Base-by-base conservation (phyloP, 2,797 vertebrate species). In the Chelidonichthys spinosus region DNA sequence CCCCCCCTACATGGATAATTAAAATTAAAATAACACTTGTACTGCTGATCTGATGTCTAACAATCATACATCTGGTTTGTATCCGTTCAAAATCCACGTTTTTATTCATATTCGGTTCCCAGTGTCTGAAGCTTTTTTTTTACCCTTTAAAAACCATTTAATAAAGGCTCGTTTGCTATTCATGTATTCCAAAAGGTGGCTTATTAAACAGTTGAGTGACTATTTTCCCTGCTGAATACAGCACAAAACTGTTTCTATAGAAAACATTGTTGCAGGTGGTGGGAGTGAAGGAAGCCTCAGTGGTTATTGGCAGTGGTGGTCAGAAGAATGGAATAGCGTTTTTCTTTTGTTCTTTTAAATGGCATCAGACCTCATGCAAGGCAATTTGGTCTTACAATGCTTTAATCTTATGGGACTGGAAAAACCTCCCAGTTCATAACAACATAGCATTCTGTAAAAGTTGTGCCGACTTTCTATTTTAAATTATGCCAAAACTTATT, bases 201-300 rank as follows among this genome's bases (percentile, higher is more conserved):
- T 67, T 69, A 70, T 72, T 72, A 74, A 74, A 76, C 62, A 72
- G 72, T n/a, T 66, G 63, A 72, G 46, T 49, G 61, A 60, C 58
- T 59, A 71, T 74, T 85, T 49, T 69, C 55, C 15, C 63, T 66
- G 63, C 55, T 56, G 63, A 67, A 70, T 60, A 40, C 25, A n/a
- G 25, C 43, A 56, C 36, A 66, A 78, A 66, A 40, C 54, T 47
- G 25, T 63, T 71, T 79, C 46, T 76, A 53, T 69, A 54, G 17
- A 72, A 58, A 72, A 63, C 63, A 78, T 25, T 68, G 73, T 65
- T 69, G 37, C 59, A 60, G 54, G 73, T 65, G 62, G 58, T 65
- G 59, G 53, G 25, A 62, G 40, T 55, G 64, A 80, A 74, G 35
- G 58, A 17, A 64, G 52, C 63, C 49, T 68, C 46, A 54, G 56